Evolutionary conservation across 2,113 vertebrate species (phyloP).

Genomic region (Balaenoptera acutorostrata): DNA sequence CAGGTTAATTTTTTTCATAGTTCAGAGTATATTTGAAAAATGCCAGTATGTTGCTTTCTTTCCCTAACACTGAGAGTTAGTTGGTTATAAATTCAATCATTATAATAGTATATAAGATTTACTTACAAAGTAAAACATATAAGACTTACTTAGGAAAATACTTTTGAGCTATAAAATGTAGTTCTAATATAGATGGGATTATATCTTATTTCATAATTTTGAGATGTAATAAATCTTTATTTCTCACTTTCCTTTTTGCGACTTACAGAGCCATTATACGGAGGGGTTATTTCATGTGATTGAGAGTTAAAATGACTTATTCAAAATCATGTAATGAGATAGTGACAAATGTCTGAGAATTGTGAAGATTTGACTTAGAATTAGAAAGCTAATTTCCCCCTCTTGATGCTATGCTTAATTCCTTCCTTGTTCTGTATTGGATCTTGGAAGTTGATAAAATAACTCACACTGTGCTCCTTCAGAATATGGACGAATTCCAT

Average conservation of each 20-base stretch:
- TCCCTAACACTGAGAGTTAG: neutral
- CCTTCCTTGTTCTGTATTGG: neutral
- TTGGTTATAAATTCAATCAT: neutral
- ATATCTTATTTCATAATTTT: constrained; percentile 18
- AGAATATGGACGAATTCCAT: neutral
- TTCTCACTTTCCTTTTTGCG: neutral
- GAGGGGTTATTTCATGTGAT: neutral
- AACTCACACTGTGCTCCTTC: neutral
- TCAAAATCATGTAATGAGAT: neutral
- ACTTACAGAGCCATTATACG: neutral
- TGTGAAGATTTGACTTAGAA: neutral
- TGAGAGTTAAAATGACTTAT: constrained; percentile 11
- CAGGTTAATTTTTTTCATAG: neutral
- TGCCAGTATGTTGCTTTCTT: neutral
- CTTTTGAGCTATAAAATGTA: neutral
- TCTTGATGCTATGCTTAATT: neutral
- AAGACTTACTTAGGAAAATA: neutral
- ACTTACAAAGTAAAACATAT: neutral
- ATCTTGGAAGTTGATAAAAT: neutral
- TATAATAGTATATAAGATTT: neutral
- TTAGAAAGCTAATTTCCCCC: neutral
- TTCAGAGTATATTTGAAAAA: neutral
- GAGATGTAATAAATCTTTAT: neutral
- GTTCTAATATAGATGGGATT: neutral
- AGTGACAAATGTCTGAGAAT: neutral